Conservation (phyloP, 1,140 invertebrate genomes). For the Conopomorpha cramerella region DNA sequence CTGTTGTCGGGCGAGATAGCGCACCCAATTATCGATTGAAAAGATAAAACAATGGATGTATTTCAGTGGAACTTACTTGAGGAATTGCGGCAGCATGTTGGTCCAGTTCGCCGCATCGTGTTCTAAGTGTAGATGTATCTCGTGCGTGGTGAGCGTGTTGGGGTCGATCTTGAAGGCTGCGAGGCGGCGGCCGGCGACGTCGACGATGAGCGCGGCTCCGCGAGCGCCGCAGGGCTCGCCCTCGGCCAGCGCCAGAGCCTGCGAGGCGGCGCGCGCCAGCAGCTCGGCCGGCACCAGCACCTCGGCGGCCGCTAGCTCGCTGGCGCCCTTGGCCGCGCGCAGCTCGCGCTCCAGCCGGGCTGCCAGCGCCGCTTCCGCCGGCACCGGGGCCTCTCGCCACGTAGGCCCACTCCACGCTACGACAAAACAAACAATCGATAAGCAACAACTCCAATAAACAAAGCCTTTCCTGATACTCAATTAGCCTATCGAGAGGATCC, state of each 20-base stretch:
- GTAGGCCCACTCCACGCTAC: slow-evolving; percentile 46
- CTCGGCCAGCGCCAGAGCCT: slow-evolving; percentile 79
- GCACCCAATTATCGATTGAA: neutral
- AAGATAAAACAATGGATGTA: neutral
- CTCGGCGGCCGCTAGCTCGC: slow-evolving; percentile 77
- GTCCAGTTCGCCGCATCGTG: slow-evolving; percentile 83
- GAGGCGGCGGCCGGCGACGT: slow-evolving; percentile 70
- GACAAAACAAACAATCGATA: slow-evolving; percentile 35
- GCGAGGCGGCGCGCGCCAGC: slow-evolving; percentile 72
- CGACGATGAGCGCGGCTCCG: slow-evolving; percentile 76
- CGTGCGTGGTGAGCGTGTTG: slow-evolving; percentile 82
- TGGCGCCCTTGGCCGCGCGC: slow-evolving; percentile 73
- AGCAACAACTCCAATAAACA: no score
- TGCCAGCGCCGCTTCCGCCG: slow-evolving; percentile 61
- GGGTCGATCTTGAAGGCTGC: slow-evolving; percentile 80
- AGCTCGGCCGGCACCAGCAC: slow-evolving; percentile 80
- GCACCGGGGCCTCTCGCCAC: slow-evolving; percentile 43
- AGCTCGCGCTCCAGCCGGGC: slow-evolving; percentile 75
- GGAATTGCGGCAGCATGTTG: slow-evolving; percentile 79
- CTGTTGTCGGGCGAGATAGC: neutral
- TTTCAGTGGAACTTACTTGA: slow-evolving; percentile 71
- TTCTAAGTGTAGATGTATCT: slow-evolving; percentile 81
- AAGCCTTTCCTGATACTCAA: no score
- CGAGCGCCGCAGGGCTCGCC: slow-evolving; percentile 83
- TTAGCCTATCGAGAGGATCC: no score